These are phyloP conservation scores for Apteryx mantelli DNA, from an alignment of 2,113 vertebrate genomes.

Conservation along the genomic window DNA sequence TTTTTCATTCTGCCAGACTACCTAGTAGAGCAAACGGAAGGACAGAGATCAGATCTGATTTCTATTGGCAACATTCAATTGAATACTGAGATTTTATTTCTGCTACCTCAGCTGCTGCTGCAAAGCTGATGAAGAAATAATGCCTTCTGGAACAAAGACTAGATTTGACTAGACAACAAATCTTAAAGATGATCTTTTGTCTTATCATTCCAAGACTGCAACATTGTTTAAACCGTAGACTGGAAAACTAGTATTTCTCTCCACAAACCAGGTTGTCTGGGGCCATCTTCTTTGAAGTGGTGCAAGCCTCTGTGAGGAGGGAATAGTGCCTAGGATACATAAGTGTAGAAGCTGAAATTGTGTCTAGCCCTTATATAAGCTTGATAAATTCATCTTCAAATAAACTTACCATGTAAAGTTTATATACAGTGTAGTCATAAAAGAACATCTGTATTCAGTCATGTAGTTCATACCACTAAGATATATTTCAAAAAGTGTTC, in stretches of 20 bases:
- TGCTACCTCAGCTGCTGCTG: background rate
- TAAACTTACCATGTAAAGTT: background rate
- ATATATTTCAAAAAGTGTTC: background rate
- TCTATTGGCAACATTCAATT: background rate
- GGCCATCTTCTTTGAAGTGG: background rate
- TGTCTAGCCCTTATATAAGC: background rate
- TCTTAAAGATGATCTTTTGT: background rate
- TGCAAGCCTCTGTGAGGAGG: background rate
- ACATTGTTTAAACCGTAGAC: background rate
- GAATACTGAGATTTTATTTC: background rate
- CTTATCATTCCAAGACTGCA: background rate
- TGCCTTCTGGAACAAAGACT: background rate
- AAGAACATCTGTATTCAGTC: slow-evolving; percentile 1
- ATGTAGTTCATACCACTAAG: background rate
- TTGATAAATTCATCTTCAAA: background rate
- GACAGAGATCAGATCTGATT: background rate
- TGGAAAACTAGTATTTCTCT: background rate
- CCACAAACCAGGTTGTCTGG: background rate
- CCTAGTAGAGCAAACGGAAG: background rate
- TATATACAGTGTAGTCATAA: background rate
- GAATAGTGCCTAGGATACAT: background rate
- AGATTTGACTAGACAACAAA: background rate
- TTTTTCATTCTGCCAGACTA: background rate
- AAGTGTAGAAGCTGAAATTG: background rate
- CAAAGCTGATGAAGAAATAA: background rate